These are phyloP conservation scores for Nannospalax galili DNA, from an alignment of 2,113 vertebrate species.

Conservation along the genomic window DNA sequence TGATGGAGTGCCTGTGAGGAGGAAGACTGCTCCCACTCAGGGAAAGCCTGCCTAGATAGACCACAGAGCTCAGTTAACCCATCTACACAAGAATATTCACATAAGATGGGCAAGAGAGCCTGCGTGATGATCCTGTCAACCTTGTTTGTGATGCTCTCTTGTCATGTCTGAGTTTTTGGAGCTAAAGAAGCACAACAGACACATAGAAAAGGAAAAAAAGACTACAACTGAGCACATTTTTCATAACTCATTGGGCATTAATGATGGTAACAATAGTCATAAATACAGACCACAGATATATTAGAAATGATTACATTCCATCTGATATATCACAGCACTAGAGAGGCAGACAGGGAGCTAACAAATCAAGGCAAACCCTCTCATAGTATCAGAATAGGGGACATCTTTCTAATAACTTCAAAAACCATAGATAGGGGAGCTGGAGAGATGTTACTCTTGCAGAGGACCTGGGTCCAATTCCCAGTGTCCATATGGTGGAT, in stretches of 20 bases:
- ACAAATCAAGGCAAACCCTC: background rate
- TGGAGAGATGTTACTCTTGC: too few relatives aligned
- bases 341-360: background rate
- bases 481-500: too few relatives aligned
- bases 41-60: background rate
- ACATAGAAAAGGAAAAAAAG: background rate
- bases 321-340: background rate
- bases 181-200: background rate
- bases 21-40: background rate
- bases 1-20: background rate
- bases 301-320: too few relatives aligned
- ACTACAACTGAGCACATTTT: background rate
- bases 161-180: background rate
- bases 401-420: background rate
- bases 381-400: background rate
- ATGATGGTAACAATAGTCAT: background rate
- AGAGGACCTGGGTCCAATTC: too few relatives aligned
- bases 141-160: background rate
- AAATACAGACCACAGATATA: background rate
- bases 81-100: fast-evolving
- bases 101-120: background rate
- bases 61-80: background rate
- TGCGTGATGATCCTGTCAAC: background rate
- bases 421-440: background rate
- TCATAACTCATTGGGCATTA: background rate